Percentiles rank a stretch among this genome's conserved stretches.
Evolutionary conservation across 2,888 invertebrate species (phyloP).

Genomic region (Hofmannophila pseudospretella): DNA sequence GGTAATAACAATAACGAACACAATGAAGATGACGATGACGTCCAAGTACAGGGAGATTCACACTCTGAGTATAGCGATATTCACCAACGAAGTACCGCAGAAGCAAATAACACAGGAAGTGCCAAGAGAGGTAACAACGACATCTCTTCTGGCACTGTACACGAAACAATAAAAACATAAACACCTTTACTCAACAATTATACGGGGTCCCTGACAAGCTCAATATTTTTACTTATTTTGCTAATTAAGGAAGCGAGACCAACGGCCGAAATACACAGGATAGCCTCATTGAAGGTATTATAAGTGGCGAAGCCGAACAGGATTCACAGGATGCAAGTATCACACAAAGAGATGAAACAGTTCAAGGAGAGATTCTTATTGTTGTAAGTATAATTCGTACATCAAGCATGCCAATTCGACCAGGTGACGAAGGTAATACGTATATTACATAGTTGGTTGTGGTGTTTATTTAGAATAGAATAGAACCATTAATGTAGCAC

Average conservation of each 20-base stretch:
- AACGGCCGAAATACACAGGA: constrained; percentile 64
- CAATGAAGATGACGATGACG: constrained; percentile 77
- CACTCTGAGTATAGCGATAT: constrained; percentile 61
- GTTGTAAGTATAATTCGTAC: constrained; percentile 65
- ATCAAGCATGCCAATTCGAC: constrained; percentile 46
- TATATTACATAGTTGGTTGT: constrained; percentile 60
- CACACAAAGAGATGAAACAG: constrained; percentile 50
- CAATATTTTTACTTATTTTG: constrained; percentile 75
- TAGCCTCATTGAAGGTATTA: constrained; percentile 70
- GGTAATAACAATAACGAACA: constrained; percentile 58
- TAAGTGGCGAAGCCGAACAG: constrained; percentile 65
- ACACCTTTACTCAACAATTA: constrained; percentile 47
- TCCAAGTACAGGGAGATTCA: constrained; percentile 67
- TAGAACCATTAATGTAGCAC: constrained; percentile 69
- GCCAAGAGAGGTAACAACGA: constrained; percentile 63
- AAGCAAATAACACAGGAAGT: constrained; percentile 55
- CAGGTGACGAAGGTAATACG: constrained; percentile 58
- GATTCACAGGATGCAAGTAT: constrained; percentile 73
- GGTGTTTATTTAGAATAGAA: constrained; percentile 65
- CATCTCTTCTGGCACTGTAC: constrained; percentile 66
- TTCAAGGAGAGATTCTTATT: constrained; percentile 56
- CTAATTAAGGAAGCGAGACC: constrained; percentile 72
- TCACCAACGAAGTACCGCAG: constrained; percentile 55
- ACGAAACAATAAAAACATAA: constrained; percentile 61
- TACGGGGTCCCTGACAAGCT: constrained; percentile 71